Conservation (phyloP, 2,113 vertebrate genomes). For the Argyrosomus japonicus region DNA sequence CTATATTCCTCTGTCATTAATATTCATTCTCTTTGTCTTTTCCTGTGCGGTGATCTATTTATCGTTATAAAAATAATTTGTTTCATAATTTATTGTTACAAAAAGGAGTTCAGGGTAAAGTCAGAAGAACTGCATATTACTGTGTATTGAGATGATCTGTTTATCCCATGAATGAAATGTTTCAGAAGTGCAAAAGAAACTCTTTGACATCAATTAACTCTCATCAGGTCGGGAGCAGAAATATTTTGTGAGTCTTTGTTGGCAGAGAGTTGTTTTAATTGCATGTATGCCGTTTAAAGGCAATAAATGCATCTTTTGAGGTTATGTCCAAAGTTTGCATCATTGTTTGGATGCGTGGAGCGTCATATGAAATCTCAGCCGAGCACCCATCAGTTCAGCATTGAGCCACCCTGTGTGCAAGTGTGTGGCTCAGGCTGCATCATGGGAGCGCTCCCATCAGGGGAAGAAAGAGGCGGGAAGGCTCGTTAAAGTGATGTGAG, state of each 20-base stretch:
- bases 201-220: conserved; percentile 75
- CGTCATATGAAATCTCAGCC: conserved; percentile 54
- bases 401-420: conserved; percentile 29
- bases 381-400: conserved; percentile 50
- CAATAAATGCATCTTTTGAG: conserved; percentile 56
- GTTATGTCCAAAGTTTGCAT: conserved; percentile 78
- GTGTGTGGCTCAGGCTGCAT: conserved; percentile 42
- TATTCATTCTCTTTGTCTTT: conserved; percentile 16
- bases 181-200: conserved; percentile 44
- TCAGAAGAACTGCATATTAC: conserved; percentile 1
- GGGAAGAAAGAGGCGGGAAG: conserved; percentile 39
- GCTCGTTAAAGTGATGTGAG: conserved; percentile 75
- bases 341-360: conserved; percentile 69
- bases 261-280: conserved; percentile 61
- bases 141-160: conserved; percentile 29
- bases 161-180: conserved; percentile 47
- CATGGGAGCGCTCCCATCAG: conserved; percentile 47
- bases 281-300: conserved; percentile 44
- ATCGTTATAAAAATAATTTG: conserved; percentile 10
- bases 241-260: conserved; percentile 54
- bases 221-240: conserved; percentile 45
- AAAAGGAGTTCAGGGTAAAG: conserved; percentile 31
- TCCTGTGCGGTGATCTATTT: not conserved
- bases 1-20: not conserved
- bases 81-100: conserved; percentile 20